phyloP scores from a whole-genome alignment of 2,113 vertebrate species.

The Dromaius novaehollandiae region DNA sequence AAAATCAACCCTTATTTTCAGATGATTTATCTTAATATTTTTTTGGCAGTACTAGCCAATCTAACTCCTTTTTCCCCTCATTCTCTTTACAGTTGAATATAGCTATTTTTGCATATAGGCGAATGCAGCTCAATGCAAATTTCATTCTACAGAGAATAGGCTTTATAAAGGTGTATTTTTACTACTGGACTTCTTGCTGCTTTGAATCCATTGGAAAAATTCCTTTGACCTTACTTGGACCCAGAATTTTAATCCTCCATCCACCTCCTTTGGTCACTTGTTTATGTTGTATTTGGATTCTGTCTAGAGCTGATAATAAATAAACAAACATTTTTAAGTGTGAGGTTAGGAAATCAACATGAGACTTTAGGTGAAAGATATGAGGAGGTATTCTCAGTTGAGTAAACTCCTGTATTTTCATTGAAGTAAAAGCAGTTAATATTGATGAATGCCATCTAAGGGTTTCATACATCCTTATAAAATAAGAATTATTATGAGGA shows the following conservation, averaged over 20 bases:
- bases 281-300: neutral
- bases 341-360: no score
- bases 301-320: neutral
- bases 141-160: neutral
- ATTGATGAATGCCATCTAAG: neutral
- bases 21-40: neutral
- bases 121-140: neutral
- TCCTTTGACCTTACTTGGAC: neutral
- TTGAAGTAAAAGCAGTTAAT: neutral
- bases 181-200: neutral
- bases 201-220: neutral
- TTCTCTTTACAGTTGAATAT: neutral
- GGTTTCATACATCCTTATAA: neutral
- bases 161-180: neutral
- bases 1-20: neutral
- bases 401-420: neutral
- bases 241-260: neutral
- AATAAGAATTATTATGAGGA: neutral
- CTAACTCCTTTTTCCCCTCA: neutral
- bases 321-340: neutral
- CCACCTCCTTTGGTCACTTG: no score
- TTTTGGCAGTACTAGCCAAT: neutral
- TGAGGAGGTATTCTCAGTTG: neutral
- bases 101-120: neutral
- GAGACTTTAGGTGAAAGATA: neutral